These are phyloP conservation scores for Valencia hispanica DNA, from an alignment of 2,797 vertebrate genomes.

Conservation along the genomic window DNA sequence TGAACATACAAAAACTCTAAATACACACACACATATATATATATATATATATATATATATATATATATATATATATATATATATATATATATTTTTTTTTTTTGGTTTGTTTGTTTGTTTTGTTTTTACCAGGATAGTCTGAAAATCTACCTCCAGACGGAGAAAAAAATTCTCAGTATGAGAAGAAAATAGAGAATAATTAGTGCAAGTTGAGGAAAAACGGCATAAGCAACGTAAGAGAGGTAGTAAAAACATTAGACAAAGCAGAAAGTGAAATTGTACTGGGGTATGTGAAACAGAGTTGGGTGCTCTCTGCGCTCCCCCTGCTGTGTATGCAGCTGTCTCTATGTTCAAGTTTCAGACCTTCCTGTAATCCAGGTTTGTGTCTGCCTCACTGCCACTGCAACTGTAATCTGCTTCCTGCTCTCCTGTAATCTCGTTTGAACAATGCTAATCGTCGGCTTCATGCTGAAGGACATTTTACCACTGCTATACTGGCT, in stretches of 20 bases:
- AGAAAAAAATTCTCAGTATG: background rate
- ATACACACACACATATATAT: too few relatives aligned
- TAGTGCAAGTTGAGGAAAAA: background rate
- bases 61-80: too few relatives aligned
- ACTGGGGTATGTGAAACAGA: background rate
- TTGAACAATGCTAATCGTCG: constrained; percentile 38
- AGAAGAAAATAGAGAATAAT: background rate
- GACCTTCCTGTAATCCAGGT: constrained; percentile 66
- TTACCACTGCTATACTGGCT: constrained; percentile 10
- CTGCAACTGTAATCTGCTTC: constrained; percentile 61
- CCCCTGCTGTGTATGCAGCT: constrained; percentile 2
- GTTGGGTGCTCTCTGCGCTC: background rate
- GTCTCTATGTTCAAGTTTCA: constrained; percentile 43
- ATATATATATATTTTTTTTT: too few relatives aligned
- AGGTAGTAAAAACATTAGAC: background rate
- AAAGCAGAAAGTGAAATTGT: background rate
- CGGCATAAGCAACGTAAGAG: background rate
- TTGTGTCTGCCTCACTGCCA: constrained; percentile 53
- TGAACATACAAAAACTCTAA: background rate
- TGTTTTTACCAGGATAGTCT: background rate
- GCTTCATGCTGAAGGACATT: constrained; percentile 19
- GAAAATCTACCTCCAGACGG: background rate
- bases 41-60: too few relatives aligned
- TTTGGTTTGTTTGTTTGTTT: background rate
- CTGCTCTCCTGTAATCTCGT: constrained; percentile 57